Conservation (phyloP, 2,888 invertebrate species). For the Sialis lutaria region DNA sequence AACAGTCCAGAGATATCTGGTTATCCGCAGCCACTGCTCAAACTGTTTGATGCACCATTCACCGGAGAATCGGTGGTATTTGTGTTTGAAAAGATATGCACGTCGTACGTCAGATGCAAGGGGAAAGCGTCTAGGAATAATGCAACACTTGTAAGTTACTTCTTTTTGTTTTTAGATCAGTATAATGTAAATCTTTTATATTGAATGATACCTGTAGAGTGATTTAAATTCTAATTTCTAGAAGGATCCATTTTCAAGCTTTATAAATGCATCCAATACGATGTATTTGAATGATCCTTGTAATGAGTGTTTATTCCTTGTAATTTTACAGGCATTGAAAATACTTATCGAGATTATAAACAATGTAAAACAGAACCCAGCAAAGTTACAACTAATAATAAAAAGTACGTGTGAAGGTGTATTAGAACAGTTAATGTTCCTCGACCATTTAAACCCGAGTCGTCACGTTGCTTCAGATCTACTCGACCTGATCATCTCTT, state of each 20-base stretch:
- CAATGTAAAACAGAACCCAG: slow-evolving; percentile 8
- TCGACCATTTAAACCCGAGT: slow-evolving; percentile 13
- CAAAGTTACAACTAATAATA: slow-evolving; percentile 12
- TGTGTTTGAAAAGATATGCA: slow-evolving; percentile 11
- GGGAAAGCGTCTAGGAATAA: slow-evolving; percentile 12
- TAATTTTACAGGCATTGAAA: slow-evolving; percentile 15
- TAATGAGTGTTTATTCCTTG: too few species aligned
- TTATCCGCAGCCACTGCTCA: slow-evolving; percentile 1
- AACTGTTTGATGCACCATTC: slow-evolving; percentile 7
- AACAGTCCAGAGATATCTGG: slow-evolving; percentile 9
- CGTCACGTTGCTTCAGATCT: slow-evolving; percentile 13
- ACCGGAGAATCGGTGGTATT: slow-evolving; percentile 9
- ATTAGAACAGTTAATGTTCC: slow-evolving; percentile 18
- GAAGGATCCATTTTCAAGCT: too few species aligned
- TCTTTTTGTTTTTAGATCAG: neutral
- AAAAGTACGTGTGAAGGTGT: slow-evolving; percentile 12
- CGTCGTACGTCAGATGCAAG: slow-evolving; percentile 12
- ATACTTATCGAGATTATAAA: slow-evolving; percentile 13
- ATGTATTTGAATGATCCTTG: too few species aligned
- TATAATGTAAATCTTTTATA: too few species aligned
- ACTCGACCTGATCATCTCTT: neutral
- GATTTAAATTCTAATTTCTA: too few species aligned
- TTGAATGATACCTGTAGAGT: too few species aligned
- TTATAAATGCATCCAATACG: too few species aligned
- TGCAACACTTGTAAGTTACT: slow-evolving; percentile 12